Evolutionary conservation across 2,797 vertebrate genomes (phyloP), one percentile per base, ranked within the genome.

Genomic region (Mus caroli): DNA sequence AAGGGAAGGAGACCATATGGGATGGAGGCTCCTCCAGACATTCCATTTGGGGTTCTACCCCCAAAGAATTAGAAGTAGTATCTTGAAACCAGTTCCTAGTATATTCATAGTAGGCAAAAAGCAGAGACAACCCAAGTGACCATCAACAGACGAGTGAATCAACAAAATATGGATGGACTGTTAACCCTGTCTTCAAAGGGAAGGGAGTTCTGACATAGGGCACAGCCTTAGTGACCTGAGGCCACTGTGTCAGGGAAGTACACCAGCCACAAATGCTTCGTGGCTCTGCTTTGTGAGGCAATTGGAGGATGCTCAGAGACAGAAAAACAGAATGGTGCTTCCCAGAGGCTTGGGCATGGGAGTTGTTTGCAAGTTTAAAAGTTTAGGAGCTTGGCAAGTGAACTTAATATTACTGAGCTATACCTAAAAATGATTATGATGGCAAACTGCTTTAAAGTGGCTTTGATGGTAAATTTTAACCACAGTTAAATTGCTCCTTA

Each of bases 221-320:
- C 60, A 26, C n/a, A 54, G 3, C 24, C 10, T 87, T 13, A 34
- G 58, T 90, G 64, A 95, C 56, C 37, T 34, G 24, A 92, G 69
- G 52, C 85, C 34, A 22, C 69, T 91, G n/a, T 83, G 12, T 56
- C 64, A 88, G 69, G 83, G 73, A 88, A 87, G 34, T 71, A 87
- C 79, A 34, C 11, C n/a, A 76, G 34, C 83, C 20, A 24, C 43
- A 52, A n/a, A 9, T 20, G 31, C 60, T 46, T 3, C 6, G 0
- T 24, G 43, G 24, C 7, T 40, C 62, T 37, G 13, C 22, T 83
- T 40, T 69, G 3, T 69, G 31, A 54, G 46, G 20, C n/a, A 26
- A 1, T 11, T 86, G n/a, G 52, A 54, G n/a, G 88, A 40, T 2
- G 9, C 43, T 91, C 50, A 37, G 73, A 75, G 26, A 75, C 80